phyloP scores from a whole-genome alignment of 2,113 vertebrate genomes.

The Psittacara wagleri region DNA sequence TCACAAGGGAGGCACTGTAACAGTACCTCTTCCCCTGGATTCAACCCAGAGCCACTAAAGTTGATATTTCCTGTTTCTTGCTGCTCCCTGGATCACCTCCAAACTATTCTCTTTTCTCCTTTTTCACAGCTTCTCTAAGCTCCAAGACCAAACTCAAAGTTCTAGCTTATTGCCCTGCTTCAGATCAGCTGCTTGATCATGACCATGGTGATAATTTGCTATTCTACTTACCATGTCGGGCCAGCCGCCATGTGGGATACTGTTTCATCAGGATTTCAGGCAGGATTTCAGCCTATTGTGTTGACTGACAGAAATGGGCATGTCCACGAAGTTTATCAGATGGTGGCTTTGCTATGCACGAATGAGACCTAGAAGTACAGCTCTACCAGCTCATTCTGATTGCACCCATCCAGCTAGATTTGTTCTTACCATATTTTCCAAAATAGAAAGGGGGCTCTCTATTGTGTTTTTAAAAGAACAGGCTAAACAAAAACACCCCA shows the following conservation, averaged over 20 bases:
- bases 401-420: not conserved
- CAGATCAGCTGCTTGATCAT: not conserved
- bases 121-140: not conserved
- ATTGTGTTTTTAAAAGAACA: not conserved
- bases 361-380: not conserved
- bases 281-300: not conserved
- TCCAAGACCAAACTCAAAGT: not conserved
- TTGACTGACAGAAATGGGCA: not conserved
- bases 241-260: not conserved
- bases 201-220: not conserved
- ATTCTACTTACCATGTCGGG: not conserved
- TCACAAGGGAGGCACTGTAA: not conserved
- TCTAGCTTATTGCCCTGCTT: not conserved
- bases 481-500: not conserved
- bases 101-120: not conserved
- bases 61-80: rapidly evolving
- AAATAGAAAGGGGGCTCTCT: not conserved
- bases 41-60: not conserved
- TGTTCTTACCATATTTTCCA: not conserved
- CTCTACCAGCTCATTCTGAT: not conserved
- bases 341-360: not conserved
- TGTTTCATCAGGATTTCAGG: not conserved
- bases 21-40: not conserved
- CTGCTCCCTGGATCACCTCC: not conserved
- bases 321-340: not conserved